Conservation (phyloP, 2,113 vertebrate species). For the Corapipo altera region DNA sequence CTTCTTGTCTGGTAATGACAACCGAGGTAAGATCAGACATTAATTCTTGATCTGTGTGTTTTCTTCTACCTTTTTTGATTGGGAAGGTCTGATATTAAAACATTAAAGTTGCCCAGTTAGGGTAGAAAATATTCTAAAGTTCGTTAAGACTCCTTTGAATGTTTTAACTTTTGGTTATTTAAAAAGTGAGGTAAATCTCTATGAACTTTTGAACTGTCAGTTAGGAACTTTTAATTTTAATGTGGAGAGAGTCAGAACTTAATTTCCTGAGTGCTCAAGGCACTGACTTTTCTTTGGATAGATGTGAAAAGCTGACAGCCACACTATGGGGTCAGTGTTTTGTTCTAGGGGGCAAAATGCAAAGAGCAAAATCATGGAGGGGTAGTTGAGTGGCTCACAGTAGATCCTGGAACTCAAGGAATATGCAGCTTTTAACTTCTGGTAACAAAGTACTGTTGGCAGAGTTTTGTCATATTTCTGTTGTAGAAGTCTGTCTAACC, state of each 20-base stretch:
- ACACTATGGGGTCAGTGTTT: background rate
- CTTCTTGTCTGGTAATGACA: conserved; percentile 98
- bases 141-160: background rate
- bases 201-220: background rate
- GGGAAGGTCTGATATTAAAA: background rate
- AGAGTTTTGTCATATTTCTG: background rate
- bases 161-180: background rate
- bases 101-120: background rate
- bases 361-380: background rate
- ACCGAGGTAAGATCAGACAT: conserved; percentile 83
- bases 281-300: background rate
- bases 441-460: background rate
- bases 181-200: background rate
- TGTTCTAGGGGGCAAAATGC: background rate
- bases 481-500: background rate
- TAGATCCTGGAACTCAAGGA: background rate
- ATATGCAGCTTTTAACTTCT: background rate
- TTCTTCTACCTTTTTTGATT: background rate
- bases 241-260: background rate
- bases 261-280: background rate
- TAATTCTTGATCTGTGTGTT: background rate
- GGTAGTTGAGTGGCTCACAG: background rate
- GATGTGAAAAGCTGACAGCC: background rate
- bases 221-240: background rate
- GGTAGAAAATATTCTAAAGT: background rate